Percentiles rank a stretch among this genome's conserved stretches.
These are phyloP conservation scores for Orius insidiosus DNA, from an alignment of 1,140 invertebrate genomes.

Conservation along the genomic window DNA sequence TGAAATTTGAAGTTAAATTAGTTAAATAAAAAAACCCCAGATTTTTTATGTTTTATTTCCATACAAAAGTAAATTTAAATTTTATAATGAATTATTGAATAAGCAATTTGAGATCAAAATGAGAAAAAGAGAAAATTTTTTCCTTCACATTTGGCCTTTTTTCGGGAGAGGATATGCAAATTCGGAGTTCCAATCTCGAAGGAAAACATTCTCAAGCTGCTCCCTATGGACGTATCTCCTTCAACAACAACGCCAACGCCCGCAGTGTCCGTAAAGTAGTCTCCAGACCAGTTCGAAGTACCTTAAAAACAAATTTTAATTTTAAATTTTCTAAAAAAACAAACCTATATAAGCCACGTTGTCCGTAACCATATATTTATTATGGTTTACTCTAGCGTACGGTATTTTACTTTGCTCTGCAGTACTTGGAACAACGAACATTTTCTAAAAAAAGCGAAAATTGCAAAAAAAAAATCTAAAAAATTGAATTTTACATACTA, in stretches of 20 bases:
- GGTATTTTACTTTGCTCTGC: conserved; percentile 67
- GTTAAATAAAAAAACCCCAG: no score
- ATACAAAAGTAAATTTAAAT: no score
- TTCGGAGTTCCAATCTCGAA: conserved; percentile 74
- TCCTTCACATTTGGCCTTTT: neutral
- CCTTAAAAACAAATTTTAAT: conserved; percentile 29
- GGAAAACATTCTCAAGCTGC: conserved; percentile 64
- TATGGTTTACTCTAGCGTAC: conserved; percentile 84
- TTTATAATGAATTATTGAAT: no score
- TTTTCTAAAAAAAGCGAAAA: conserved; percentile 42
- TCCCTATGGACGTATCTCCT: conserved; percentile 42
- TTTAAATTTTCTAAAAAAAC: conserved; percentile 1
- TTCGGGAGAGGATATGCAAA: conserved; percentile 24
- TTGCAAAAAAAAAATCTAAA: neutral
- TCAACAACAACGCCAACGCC: conserved; percentile 59
- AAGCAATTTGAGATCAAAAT: no score
- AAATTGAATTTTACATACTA: conserved; percentile 42
- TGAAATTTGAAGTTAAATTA: no score
- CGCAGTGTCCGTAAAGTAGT: conserved; percentile 85
- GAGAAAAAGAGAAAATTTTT: no score
- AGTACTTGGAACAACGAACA: conserved; percentile 60
- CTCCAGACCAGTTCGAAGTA: conserved; percentile 95
- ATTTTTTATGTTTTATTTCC: no score
- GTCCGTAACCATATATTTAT: conserved; percentile 99
- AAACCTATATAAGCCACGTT: conserved; percentile 73